Evolutionary conservation across 2,888 invertebrate genomes (phyloP).

Genomic region (Temnothorax rugatulus): DNA sequence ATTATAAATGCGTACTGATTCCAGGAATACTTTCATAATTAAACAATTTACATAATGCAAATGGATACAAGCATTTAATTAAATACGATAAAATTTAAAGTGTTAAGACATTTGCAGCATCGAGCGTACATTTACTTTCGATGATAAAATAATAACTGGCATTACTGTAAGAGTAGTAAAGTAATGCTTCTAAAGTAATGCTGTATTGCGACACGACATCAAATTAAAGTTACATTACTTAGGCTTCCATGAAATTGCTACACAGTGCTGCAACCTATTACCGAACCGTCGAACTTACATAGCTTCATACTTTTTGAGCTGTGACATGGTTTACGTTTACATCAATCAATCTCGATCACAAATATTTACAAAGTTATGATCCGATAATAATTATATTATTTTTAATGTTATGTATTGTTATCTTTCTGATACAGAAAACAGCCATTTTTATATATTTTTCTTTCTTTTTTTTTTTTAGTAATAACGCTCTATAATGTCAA

Average conservation of each 20-base stretch:
- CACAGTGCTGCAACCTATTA: conserved; percentile 32
- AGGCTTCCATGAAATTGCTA: not conserved
- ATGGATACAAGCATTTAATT: not conserved
- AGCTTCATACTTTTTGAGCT: not conserved
- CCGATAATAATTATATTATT: not conserved
- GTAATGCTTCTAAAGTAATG: not conserved
- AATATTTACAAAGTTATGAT: conserved; percentile 1
- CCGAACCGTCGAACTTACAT: not conserved
- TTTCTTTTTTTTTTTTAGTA: not conserved
- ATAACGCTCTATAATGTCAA: not conserved
- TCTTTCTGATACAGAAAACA: not conserved
- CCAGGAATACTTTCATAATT: not conserved
- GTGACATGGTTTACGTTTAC: not conserved
- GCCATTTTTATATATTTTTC: not conserved
- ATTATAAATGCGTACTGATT: not conserved
- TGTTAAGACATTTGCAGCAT: not conserved
- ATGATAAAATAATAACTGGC: conserved; percentile 8
- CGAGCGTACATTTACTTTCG: conserved; percentile 1
- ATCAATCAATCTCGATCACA: not conserved
- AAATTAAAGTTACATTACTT: conserved; percentile 21
- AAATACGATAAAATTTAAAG: not conserved
- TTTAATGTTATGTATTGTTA: not conserved
- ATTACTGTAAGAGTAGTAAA: conserved; percentile 3
- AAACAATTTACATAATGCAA: not conserved
- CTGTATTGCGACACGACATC: not conserved